These are phyloP conservation scores for Dryobotodes eremita DNA, from an alignment of 2,888 invertebrate species.

Conservation along the genomic window DNA sequence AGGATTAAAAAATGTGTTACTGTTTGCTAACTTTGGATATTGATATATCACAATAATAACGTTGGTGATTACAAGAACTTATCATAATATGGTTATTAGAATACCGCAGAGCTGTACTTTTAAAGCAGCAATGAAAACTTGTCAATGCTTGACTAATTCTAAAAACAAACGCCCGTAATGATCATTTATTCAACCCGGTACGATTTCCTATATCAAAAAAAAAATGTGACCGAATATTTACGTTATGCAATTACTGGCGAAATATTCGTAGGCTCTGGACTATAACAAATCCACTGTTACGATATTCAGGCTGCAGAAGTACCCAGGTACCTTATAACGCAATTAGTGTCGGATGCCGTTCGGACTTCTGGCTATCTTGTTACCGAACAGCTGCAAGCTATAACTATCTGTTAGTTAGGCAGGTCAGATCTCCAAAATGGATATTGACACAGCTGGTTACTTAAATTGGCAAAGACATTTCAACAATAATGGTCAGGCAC, in stretches of 20 bases:
- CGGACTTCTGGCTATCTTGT: conserved; percentile 44
- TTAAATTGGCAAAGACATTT: conserved; percentile 34
- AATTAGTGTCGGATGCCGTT: conserved; percentile 39
- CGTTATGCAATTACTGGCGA: neutral
- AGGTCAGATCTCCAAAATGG: conserved; percentile 31
- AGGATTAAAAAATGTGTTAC: neutral
- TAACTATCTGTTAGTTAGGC: conserved; percentile 30
- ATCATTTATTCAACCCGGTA: neutral
- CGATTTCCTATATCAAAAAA: neutral
- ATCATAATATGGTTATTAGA: too few species aligned
- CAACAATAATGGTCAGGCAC: neutral
- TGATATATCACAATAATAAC: neutral
- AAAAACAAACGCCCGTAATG: neutral
- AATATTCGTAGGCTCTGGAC: neutral
- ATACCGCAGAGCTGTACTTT: neutral
- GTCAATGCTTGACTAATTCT: neutral
- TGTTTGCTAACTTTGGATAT: neutral
- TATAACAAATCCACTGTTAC: conserved; percentile 9
- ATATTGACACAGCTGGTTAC: conserved; percentile 19
- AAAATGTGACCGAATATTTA: neutral
- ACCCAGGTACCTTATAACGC: conserved; percentile 2
- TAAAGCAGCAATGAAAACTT: neutral
- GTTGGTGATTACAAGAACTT: neutral
- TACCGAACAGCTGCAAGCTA: conserved; percentile 19
- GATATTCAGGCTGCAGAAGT: neutral